These are phyloP conservation scores for Drosophila tani DNA, from an alignment of 1,140 invertebrate genomes.

Conservation along the genomic window DNA sequence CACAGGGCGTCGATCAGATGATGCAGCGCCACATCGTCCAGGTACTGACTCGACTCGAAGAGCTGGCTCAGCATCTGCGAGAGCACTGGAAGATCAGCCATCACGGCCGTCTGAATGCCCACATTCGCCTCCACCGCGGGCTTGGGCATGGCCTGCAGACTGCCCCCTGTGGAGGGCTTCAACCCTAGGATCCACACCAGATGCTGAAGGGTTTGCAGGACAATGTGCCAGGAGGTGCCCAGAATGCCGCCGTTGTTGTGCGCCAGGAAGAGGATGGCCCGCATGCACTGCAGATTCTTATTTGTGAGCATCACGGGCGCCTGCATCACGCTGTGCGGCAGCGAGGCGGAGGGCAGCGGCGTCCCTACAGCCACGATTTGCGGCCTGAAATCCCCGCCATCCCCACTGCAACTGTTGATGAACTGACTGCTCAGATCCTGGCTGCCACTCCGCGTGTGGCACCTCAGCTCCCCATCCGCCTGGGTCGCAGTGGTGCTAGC, in stretches of 20 bases:
- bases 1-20: slow-evolving; percentile 98
- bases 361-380: slow-evolving; percentile 98
- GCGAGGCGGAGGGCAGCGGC: slow-evolving; percentile 93
- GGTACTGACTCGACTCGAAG: slow-evolving; percentile 97
- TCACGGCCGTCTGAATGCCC: slow-evolving; percentile 98
- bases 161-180: slow-evolving; percentile 96
- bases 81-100: slow-evolving; percentile 97
- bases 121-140: slow-evolving; percentile 92
- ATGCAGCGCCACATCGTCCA: slow-evolving; percentile 97
- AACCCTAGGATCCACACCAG: slow-evolving; percentile 99
- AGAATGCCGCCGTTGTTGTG: slow-evolving; percentile 97
- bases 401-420: slow-evolving; percentile 86
- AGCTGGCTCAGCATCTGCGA: slow-evolving; percentile 96
- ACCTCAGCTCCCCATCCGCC: slow-evolving; percentile 78
- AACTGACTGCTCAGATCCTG: slow-evolving; percentile 86
- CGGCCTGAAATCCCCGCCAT: slow-evolving; percentile 89
- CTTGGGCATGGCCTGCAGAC: slow-evolving; percentile 89
- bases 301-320: slow-evolving; percentile 99
- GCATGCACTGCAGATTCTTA: slow-evolving; percentile 98
- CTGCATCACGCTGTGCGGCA: slow-evolving; percentile 90
- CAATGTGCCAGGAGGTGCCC: slow-evolving; percentile 97
- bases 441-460: slow-evolving; percentile 83
- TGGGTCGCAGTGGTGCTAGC: slow-evolving; percentile 63
- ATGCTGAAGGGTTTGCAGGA: slow-evolving; percentile 97
- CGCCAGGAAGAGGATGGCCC: slow-evolving; percentile 94